Evolutionary conservation across 2,113 vertebrate genomes (phyloP), one percentile per base, ranked within the genome.

Genomic region (Calidris pugnax): DNA sequence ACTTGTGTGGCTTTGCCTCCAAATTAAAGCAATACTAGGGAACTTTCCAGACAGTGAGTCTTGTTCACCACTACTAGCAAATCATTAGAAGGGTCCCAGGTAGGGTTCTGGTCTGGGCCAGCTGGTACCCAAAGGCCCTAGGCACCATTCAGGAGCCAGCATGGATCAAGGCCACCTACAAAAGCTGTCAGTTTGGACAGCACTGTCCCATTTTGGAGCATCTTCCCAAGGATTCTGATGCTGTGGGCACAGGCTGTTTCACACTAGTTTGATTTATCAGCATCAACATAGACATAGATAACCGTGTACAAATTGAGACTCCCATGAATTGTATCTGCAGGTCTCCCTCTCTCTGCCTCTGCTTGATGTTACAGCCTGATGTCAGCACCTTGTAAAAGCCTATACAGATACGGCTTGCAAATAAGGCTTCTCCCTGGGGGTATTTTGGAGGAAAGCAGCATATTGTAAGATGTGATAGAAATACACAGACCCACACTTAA

Each of bases 71-170:
- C 7, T 33, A 17, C 1, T n/a, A 23, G 9, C 20, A 68, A 67
- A 86, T 4, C 30, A 2, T 63, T 59, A 50, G 37, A 78, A 60
- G 39, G 17, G 8, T 72, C 26, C 13, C 21, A n/a, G 22, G 14
- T 27, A 21, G 3, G 24, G 23, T 56, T 69, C 32, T 64, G 39
- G 4, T 45, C 32, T 45, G 33, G 33, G 35, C 14, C 56, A 56
- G 14, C 32, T 1, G 2, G 9, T 73, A 47, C 24, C 30, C 10
- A 35, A 10, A 0, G 3, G 10, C 33, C 12, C 14, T 21, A 63
- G 48, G n/a, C 27, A 76, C 12, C 0, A 0, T 41, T 48, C 0
- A 0, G 18, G 13, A 76, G 37, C 7, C n/a, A 59, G 37, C 7
- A 10, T 8, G 16, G 19, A 59, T 43, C 77, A 76, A 63, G 43